Evolutionary conservation across 2,113 vertebrate genomes (phyloP).

Genomic region (Erythrocercus mccallii): DNA sequence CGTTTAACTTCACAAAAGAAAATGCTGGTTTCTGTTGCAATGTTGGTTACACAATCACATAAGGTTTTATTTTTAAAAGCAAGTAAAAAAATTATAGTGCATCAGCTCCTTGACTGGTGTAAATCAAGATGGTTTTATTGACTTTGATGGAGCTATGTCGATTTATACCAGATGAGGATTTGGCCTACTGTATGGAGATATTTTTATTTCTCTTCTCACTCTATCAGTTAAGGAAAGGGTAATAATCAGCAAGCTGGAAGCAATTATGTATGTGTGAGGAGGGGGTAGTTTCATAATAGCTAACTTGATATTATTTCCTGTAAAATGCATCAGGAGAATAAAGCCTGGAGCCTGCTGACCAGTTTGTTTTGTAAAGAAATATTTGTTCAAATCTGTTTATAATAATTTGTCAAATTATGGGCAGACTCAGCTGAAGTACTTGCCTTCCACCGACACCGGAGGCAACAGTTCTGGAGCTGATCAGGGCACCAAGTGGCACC

Average conservation of each 20-base stretch:
- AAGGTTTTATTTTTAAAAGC: conserved; percentile 63
- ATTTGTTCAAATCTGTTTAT: conserved; percentile 48
- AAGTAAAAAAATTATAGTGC: conserved; percentile 54
- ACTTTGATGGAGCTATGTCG: conserved; percentile 58
- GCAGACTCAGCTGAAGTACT: background rate
- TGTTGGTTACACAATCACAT: conserved; percentile 56
- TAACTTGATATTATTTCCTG: conserved; percentile 66
- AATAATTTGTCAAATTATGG: conserved; percentile 36
- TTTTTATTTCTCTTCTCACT: conserved; percentile 57
- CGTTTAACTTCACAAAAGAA: conserved; percentile 46
- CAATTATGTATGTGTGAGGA: conserved; percentile 57
- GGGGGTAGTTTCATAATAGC: conserved; percentile 66
- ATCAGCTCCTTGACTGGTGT: conserved; percentile 48
- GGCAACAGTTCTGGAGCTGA: background rate
- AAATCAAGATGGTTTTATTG: conserved; percentile 61
- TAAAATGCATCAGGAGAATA: conserved; percentile 61
- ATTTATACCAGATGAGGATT: conserved; percentile 66
- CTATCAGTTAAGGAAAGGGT: conserved; percentile 61
- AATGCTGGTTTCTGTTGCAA: conserved; percentile 44
- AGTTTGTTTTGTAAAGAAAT: conserved; percentile 50
- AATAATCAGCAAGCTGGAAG: conserved; percentile 66
- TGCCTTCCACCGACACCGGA: background rate
- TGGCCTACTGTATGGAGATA: conserved; percentile 55
- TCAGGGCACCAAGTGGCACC: background rate
- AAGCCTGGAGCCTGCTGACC: conserved; percentile 50